A percentile compares a stretch with the other conserved stretches of the same genome.
These are phyloP conservation scores for Mirza zaza DNA, from an alignment of 2,113 vertebrate genomes.

Conservation along the genomic window DNA sequence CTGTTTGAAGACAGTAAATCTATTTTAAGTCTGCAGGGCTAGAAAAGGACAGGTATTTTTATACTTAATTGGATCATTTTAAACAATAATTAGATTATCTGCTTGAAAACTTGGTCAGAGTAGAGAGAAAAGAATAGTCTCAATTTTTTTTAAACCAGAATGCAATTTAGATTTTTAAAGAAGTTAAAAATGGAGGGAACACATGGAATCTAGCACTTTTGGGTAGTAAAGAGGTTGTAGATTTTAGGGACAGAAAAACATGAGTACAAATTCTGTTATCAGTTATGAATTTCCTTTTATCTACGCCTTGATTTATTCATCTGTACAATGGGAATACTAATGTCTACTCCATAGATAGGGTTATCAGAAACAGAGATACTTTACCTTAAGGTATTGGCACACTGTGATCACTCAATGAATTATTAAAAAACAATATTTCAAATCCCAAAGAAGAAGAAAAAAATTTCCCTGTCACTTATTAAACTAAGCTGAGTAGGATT, in stretches of 20 bases:
- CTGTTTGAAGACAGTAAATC: background rate
- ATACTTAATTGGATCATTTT: slow-evolving; percentile 62
- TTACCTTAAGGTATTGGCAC: background rate
- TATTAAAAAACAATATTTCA: background rate
- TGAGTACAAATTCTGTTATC: background rate
- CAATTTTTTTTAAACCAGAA: background rate
- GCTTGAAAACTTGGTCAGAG: background rate
- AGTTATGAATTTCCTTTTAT: background rate
- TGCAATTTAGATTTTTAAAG: background rate
- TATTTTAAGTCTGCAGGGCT: slow-evolving; percentile 68
- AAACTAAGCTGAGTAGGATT: background rate
- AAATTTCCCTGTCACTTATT: background rate
- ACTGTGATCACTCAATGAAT: background rate
- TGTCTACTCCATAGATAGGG: background rate
- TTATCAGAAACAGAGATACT: background rate
- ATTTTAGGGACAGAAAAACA: background rate
- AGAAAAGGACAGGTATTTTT: slow-evolving; percentile 52
- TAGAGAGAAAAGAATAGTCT: background rate
- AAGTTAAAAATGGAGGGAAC: background rate
- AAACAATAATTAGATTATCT: slow-evolving; percentile 54
- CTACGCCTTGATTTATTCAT: background rate
- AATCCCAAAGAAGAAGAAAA: background rate
- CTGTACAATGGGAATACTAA: background rate
- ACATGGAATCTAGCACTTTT: background rate
- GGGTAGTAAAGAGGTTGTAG: background rate